Conservation (phyloP, 1,140 invertebrate species). For the Conus betulinus region DNA sequence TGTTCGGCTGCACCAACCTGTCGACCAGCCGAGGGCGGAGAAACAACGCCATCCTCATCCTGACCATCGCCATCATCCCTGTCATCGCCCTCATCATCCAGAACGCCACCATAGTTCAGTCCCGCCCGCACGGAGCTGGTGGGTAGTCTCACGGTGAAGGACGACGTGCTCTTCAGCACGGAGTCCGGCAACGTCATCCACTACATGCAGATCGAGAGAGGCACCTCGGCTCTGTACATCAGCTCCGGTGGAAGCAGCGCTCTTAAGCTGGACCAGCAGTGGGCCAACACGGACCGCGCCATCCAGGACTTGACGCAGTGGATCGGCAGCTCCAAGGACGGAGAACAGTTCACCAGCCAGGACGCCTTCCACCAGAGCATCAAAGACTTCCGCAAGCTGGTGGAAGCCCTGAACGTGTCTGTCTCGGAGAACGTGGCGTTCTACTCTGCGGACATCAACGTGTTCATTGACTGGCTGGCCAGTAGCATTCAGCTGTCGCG, state of each 20-base stretch:
- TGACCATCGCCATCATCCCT: constrained; percentile 41
- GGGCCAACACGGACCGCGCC: neutral
- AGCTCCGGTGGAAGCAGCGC: constrained; percentile 40
- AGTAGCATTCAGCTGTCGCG: constrained; percentile 37
- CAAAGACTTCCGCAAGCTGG: constrained; percentile 19
- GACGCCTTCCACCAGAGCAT: constrained; percentile 40
- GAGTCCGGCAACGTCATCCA: constrained; percentile 56
- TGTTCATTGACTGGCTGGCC: constrained; percentile 54
- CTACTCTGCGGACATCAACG: constrained; percentile 49
- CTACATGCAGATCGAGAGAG: constrained; percentile 58
- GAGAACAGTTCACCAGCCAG: constrained; percentile 19
- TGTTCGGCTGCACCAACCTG: constrained; percentile 40
- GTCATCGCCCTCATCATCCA: constrained; percentile 48
- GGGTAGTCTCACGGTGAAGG: neutral
- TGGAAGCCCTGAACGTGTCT: constrained; percentile 30
- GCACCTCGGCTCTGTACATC: constrained; percentile 55
- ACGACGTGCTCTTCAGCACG: constrained; percentile 46
- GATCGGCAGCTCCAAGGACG: neutral
- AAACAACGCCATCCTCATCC: constrained; percentile 48
- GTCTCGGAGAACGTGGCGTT: constrained; percentile 50
- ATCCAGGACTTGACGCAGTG: constrained; percentile 17
- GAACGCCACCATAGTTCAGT: constrained; percentile 42
- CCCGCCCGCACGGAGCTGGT: neutral
- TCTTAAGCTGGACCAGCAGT: neutral
- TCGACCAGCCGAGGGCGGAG: constrained; percentile 41